These are phyloP conservation scores for Sebastes trivittatus DNA, from an alignment of 2,797 vertebrate species.

Conservation along the genomic window DNA sequence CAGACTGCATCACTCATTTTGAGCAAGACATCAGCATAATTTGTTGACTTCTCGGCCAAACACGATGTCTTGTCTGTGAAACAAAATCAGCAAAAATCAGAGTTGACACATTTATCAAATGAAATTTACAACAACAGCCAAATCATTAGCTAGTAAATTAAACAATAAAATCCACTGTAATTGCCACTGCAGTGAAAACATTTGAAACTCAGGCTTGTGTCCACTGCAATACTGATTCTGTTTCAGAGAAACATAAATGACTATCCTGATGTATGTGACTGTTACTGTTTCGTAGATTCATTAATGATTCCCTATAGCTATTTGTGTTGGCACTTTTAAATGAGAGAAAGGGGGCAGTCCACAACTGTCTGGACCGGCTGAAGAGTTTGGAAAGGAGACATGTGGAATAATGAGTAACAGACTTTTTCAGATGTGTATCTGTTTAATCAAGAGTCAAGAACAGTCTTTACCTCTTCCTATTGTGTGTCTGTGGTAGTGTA, in stretches of 20 bases:
- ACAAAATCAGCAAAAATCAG: neutral
- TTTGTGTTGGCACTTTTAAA: neutral
- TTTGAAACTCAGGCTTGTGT: neutral
- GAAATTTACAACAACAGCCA: neutral
- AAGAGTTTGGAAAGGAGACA: neutral
- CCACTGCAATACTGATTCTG: neutral
- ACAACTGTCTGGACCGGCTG: neutral
- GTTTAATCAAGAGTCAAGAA: constrained; percentile 1
- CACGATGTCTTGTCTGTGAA: neutral
- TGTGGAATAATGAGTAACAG: neutral
- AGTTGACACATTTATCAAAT: constrained; percentile 24
- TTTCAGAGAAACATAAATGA: neutral
- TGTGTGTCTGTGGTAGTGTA: neutral
- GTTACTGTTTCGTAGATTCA: neutral
- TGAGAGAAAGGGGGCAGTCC: neutral
- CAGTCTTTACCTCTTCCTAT: neutral
- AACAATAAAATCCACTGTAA: constrained; percentile 29
- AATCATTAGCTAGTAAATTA: constrained; percentile 6
- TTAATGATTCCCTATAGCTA: neutral
- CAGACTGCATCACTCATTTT: neutral
- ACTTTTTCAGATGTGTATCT: neutral
- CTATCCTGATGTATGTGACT: neutral
- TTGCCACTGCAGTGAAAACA: neutral
- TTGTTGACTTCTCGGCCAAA: constrained; percentile 4
- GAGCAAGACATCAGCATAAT: constrained; percentile 15